phyloP scores from a whole-genome alignment of 2,113 vertebrate species.

The Synchiropus splendidus region DNA sequence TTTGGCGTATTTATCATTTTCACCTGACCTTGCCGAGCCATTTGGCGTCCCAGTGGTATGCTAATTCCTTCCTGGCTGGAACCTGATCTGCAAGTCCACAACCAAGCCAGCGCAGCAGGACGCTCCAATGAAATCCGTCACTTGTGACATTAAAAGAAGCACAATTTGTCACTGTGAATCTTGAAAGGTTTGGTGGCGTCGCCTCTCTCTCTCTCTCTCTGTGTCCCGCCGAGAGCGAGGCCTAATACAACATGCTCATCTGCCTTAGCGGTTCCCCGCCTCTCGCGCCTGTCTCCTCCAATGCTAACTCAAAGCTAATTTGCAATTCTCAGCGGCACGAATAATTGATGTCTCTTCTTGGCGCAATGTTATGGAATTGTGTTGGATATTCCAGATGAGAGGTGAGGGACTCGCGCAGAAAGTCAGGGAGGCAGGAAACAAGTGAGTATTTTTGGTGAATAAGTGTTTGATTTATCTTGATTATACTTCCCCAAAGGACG shows the following conservation, averaged over 20 bases:
- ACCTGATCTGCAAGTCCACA: neutral
- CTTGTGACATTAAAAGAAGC: conserved; percentile 13
- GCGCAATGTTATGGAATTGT: conserved; percentile 58
- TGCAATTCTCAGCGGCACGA: conserved; percentile 52
- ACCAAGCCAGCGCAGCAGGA: conserved; percentile 1
- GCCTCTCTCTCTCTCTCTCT: too few species aligned
- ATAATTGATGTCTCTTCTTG: conserved; percentile 55
- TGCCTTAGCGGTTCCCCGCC: conserved; percentile 50
- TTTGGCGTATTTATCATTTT: conserved; percentile 23
- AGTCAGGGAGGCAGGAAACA: too few species aligned
- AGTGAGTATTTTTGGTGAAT: too few species aligned
- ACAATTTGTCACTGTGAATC: conserved; percentile 43
- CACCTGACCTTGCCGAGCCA: conserved; percentile 22
- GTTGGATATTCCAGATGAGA: conserved; percentile 33
- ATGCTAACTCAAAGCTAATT: conserved; percentile 64
- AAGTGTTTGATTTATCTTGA: too few species aligned
- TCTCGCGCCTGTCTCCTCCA: conserved; percentile 53
- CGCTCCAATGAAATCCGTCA: too few species aligned
- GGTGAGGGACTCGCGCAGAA: too few species aligned
- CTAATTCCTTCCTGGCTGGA: conserved; percentile 21
- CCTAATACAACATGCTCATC: conserved; percentile 49
- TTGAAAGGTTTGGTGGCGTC: conserved; percentile 20
- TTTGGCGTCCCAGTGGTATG: conserved; percentile 15
- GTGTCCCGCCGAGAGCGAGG: conserved; percentile 28
- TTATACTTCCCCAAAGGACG: too few species aligned